Evolutionary conservation across 2,113 vertebrate species (phyloP), one percentile per base, ranked within the genome.

Genomic region (Sturnus vulgaris): DNA sequence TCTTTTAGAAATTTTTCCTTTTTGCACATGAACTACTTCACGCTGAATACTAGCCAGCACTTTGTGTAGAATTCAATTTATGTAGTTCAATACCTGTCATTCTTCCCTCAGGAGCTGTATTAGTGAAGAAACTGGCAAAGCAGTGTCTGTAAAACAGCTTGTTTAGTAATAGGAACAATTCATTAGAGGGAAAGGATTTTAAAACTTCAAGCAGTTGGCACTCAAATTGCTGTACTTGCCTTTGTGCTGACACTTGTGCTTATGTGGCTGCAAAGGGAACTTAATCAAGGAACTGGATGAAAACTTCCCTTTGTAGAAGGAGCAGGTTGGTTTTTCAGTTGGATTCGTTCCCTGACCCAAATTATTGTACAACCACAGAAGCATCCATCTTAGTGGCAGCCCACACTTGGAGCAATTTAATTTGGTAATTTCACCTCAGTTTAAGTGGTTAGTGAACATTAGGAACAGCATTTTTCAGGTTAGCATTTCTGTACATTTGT

Each of bases 221-320:
- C 18, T 81, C 52, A 57, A 56, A 44, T 61, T 87, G 53, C 87
- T 87, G 28, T 82, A 65, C 59, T 96, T 82, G 85, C 88, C 82
- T 96, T 95, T 96, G 53, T 91, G 57, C 84, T 87, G 81, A 82
- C 69, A 79, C 82, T 96, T 85, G 85, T 49, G n/a, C 87, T 94
- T 93, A 71, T 94, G 85, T 85, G 70, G 66, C 93, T 93, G 82
- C 82, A 72, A 69, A 53, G 35, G 78, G 72, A 89, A 70, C 84
- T 68, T 86, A 85, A 89, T 87, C 73, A 49, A 35, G 66, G n/a
- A 87, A 72, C 49, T 87, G 93, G 66, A 60, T 76, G 53, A 94
- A 95, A 93, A 92, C 40, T 76, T 89, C 52, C n/a, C 70, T 87
- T 90, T 72, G 75, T 63, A 90, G 60, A 61, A 92, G 53, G 37